Conservation (phyloP, 1,140 invertebrate species). For the Eumaeus atala region DNA sequence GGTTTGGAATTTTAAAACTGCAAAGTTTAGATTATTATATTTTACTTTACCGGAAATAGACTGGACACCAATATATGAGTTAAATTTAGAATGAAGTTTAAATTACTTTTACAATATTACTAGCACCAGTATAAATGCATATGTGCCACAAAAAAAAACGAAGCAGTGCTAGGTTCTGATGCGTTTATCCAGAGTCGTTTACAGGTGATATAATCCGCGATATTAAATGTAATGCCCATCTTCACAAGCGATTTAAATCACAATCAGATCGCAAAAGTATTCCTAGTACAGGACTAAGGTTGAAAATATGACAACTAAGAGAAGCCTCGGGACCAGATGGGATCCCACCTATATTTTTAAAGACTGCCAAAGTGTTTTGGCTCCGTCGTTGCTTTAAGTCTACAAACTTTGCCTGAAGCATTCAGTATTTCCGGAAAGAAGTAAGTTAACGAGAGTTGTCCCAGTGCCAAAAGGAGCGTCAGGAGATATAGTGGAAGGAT, state of each 20-base stretch:
- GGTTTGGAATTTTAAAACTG: conserved; percentile 10
- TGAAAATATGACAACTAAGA: background rate
- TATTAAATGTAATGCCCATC: background rate
- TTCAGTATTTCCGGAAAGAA: background rate
- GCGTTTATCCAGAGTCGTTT: conserved; percentile 2
- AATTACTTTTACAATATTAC: conserved; percentile 7
- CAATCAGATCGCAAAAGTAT: too few relatives aligned
- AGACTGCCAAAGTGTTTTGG: background rate
- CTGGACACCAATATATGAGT: conserved; percentile 4
- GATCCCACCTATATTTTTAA: background rate
- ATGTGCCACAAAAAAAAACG: conserved; percentile 3
- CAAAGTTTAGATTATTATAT: conserved; percentile 14
- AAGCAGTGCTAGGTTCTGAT: background rate
- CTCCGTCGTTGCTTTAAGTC: background rate
- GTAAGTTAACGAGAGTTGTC: background rate
- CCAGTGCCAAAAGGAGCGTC: conserved; percentile 4
- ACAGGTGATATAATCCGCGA: background rate
- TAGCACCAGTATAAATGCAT: background rate
- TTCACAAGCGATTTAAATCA: conserved; percentile 5
- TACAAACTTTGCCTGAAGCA: background rate
- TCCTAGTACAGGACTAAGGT: too few relatives aligned
- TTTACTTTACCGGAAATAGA: background rate
- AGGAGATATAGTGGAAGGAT: background rate
- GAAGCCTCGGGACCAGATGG: background rate
- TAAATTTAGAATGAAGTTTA: background rate